Conservation (phyloP, 2,113 vertebrate species). For the Chlorodrepanis virens region DNA sequence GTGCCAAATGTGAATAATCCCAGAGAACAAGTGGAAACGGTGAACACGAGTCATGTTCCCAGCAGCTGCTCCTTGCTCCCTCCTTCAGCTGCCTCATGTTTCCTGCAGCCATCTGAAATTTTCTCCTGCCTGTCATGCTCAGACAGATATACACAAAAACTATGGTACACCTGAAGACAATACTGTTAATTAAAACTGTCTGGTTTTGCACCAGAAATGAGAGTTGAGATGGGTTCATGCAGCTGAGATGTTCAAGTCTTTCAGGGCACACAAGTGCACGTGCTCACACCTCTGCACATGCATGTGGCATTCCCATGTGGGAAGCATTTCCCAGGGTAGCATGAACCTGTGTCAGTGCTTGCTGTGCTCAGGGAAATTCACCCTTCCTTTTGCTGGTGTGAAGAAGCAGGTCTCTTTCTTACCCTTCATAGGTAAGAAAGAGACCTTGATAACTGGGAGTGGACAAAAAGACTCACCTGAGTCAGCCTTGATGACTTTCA, state of each 20-base stretch:
- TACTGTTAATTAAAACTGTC: background rate
- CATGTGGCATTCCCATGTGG: background rate
- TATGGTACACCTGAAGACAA: background rate
- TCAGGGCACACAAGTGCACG: background rate
- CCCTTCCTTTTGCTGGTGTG: fast-evolving
- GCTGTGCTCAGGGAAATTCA: background rate
- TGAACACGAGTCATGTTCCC: background rate
- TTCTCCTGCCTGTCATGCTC: background rate
- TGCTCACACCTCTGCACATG: background rate
- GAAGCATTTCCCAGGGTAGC: background rate
- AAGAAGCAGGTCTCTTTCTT: background rate
- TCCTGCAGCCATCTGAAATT: constrained; percentile 7
- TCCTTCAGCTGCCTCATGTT: background rate
- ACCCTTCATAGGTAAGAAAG: background rate
- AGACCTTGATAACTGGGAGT: background rate
- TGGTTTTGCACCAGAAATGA: background rate
- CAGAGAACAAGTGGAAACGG: constrained; percentile 10
- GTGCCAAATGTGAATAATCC: constrained; percentile 16
- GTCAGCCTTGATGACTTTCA: background rate
- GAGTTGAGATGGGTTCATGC: background rate
- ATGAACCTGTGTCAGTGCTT: background rate
- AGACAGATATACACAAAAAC: background rate
- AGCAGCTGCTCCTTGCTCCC: constrained; percentile 1
- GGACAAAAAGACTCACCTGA: background rate
- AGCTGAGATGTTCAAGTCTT: background rate